phyloP scores from a whole-genome alignment of 2,113 vertebrate genomes.

The Chloropsis hardwickii region DNA sequence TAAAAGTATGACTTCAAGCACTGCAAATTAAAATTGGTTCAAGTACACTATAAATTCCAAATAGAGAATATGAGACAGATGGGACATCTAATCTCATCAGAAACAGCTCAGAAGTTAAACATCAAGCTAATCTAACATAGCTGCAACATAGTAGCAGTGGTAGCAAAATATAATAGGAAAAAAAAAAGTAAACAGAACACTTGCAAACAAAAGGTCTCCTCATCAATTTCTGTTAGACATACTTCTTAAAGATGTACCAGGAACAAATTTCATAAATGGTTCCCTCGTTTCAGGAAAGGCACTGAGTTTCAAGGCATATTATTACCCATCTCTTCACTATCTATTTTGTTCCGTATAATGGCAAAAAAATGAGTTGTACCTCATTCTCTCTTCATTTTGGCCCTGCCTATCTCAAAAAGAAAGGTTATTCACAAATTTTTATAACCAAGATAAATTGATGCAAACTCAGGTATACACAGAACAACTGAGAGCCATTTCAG shows the following conservation, averaged over 20 bases:
- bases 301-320: background rate
- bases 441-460: background rate
- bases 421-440: background rate
- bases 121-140: background rate
- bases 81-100: background rate
- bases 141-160: background rate
- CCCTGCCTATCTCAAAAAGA: background rate
- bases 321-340: background rate
- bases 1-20: background rate
- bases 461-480: background rate
- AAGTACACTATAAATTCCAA: background rate
- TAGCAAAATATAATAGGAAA: background rate
- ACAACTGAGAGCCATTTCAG: background rate
- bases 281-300: background rate
- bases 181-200: background rate
- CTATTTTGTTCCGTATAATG: background rate
- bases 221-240: background rate
- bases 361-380: background rate
- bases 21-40: background rate
- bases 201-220: background rate
- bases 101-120: background rate
- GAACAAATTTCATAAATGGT: background rate
- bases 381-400: background rate
- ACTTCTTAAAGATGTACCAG: background rate
- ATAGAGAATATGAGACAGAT: background rate